Evolutionary conservation across 2,888 invertebrate species (phyloP), one percentile per base, ranked within the genome.

Genomic region (Protodeltote pygarga): DNA sequence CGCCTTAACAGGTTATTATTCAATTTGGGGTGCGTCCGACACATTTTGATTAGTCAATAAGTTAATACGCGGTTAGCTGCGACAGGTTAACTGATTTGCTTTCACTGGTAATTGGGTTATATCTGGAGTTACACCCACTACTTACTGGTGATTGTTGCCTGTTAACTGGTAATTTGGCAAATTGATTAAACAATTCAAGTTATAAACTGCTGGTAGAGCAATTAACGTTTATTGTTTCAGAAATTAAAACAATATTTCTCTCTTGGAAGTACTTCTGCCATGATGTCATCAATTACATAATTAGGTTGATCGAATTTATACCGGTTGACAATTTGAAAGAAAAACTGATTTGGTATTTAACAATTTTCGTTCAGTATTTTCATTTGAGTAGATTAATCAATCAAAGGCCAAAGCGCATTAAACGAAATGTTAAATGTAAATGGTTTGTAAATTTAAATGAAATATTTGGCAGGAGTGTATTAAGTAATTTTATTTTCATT

Each of bases 1-100:
- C 60, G 81, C 76, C 77, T 79, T 87, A 87, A 87, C 89, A 87
- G 82, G 84, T 87, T 86, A 85, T 90, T 90, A 90, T 85, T 85
- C 87, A 87, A 88, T 89, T 84, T 81, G 75, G 74, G 85, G 85
- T 84, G 87, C 83, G 83, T 80, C 79, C 67, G 89, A 89, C 87
- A 87, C 84, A 77, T 85, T 84, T 76, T 84, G 87, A 89, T 89
- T 86, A 87, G 85, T 81, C 79, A 75, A 82, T 80, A 76, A 79
- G 78, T 78, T 88, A 85, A 87, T 85, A 69, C 71, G 84, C 75
- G 83, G 83, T 81, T 82, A 77, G 73, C 66, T 67, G 75, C 75
- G 79, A 73, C 71, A 66, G 67, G 52, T 69, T 70, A 59, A 68
- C 60, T 40, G 64, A 34, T 62, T 34, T 21, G 60, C 57, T 64